Conservation (phyloP, 2,113 vertebrate species). For the Hepsetus odoe region DNA sequence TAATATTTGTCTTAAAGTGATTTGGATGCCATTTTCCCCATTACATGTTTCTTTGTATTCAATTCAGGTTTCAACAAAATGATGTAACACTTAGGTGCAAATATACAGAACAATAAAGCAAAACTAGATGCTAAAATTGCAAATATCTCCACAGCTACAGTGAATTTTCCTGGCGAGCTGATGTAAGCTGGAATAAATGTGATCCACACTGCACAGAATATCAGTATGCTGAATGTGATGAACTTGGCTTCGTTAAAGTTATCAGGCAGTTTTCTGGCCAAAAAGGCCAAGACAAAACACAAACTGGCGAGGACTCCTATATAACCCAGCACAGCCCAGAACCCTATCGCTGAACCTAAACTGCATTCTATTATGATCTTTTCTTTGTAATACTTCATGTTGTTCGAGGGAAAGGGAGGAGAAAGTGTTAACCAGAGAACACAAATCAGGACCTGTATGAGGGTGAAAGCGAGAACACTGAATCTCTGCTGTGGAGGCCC, state of each 20-base stretch:
- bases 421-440: slow-evolving; percentile 66
- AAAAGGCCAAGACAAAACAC: slow-evolving; percentile 74
- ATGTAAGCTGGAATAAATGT: slow-evolving; percentile 78
- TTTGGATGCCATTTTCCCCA: slow-evolving; percentile 60
- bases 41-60: slow-evolving; percentile 72
- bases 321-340: slow-evolving; percentile 73
- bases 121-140: slow-evolving; percentile 75
- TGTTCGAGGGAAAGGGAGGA: slow-evolving; percentile 66
- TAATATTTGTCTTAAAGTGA: neutral
- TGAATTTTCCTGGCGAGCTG: slow-evolving; percentile 78
- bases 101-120: slow-evolving; percentile 73
- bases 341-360: slow-evolving; percentile 68
- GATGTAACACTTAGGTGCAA: slow-evolving; percentile 75
- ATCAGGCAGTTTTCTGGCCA: slow-evolving; percentile 34
- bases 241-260: slow-evolving; percentile 1
- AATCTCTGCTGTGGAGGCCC: slow-evolving; percentile 66
- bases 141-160: slow-evolving; percentile 78
- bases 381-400: slow-evolving; percentile 58
- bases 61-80: slow-evolving; percentile 70
- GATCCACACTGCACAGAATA: slow-evolving; percentile 56
- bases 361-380: slow-evolving; percentile 72
- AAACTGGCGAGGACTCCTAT: slow-evolving; percentile 71
- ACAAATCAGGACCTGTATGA: slow-evolving; percentile 70
- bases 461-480: slow-evolving; percentile 67
- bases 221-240: slow-evolving; percentile 2